These are phyloP conservation scores for Hyperoplus lanceolatus DNA, from an alignment of 2,797 vertebrate genomes.

Conservation along the genomic window DNA sequence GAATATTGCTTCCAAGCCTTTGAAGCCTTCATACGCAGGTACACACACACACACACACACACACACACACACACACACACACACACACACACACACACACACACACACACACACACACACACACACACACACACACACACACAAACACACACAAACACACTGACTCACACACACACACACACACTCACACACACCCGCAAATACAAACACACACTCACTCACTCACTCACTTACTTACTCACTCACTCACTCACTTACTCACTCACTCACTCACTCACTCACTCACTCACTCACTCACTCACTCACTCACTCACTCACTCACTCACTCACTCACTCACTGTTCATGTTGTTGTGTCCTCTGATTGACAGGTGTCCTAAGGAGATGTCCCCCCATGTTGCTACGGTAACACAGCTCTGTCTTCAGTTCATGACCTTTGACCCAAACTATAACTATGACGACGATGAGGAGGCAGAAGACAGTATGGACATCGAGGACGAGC, in stretches of 20 bases:
- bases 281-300: slow-evolving; percentile 10
- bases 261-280: background rate
- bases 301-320: background rate
- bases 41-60: slow-evolving; percentile 17
- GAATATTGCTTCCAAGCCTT: slow-evolving; percentile 96
- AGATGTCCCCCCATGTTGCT: slow-evolving; percentile 89
- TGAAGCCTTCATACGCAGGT: slow-evolving; percentile 95
- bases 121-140: slow-evolving; percentile 3
- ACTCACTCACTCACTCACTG: background rate
- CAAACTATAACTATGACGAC: slow-evolving; percentile 94
- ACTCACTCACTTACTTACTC: background rate
- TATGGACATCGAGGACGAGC: slow-evolving; percentile 91
- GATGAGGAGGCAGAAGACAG: slow-evolving; percentile 87
- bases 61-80: slow-evolving; percentile 4
- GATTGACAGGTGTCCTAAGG: slow-evolving; percentile 75
- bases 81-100: slow-evolving; percentile 13
- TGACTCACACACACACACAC: background rate
- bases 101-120: slow-evolving; percentile 8
- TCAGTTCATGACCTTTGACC: slow-evolving; percentile 93
- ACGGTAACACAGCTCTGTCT: slow-evolving; percentile 91
- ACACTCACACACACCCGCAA: slow-evolving; percentile 17
- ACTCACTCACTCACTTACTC: background rate
- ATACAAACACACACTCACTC: background rate
- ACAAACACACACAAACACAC: slow-evolving; percentile 9
- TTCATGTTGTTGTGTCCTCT: background rate